Evolutionary conservation across 2,113 vertebrate genomes (phyloP), one percentile per base, ranked within the genome.

Genomic region (Cyprinodon variegatus): DNA sequence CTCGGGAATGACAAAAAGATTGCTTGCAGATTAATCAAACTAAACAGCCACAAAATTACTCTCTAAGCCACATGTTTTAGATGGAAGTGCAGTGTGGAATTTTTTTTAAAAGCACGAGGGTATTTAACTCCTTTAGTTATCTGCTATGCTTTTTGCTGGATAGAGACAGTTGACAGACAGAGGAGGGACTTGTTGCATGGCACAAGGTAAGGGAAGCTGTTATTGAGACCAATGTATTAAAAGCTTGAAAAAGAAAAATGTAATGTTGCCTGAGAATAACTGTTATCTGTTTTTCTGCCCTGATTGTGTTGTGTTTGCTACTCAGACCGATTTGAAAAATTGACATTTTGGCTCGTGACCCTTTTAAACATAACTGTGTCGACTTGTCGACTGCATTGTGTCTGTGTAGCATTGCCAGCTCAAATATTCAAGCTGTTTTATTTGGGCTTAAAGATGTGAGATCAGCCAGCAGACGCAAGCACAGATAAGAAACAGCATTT

Each of bases 31-130:
- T 86, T 83, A 77, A 48, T 77, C 70, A 73, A 83, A 79, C 77
- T 84, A 81, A 83, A 86, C 80, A 61, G 70, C 82, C 86, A 78
- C 84, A 83, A 82, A 89, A 89, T 84, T 86, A 60, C 65, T 41
- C 80, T 72, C 22, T 29, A 11, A 79, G 68, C 85, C 86, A 85
- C 80, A 80, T 88, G 87, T 82, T 86, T 78, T 46, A 63, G 62
- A 86, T 76, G 61, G 80, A 71, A 70, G 76, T 50, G 37, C 83
- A 68, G 76, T 57, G 67, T 72, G 69, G 83, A 82, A 74, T 70
- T 61, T 71, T 61, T 81, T 68, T 66, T 50, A 65, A 61, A 84
- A 68, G 76, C 4, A 63, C 82, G 45, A 74, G 29, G 62, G 50
- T 62, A 70, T 57, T 40, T 3, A 29, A 79, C 48, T 83, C 79